A percentile compares a stretch with the other conserved stretches of the same genome.
Evolutionary conservation across 2,113 vertebrate species (phyloP).

Genomic region (Oncorhynchus masou): DNA sequence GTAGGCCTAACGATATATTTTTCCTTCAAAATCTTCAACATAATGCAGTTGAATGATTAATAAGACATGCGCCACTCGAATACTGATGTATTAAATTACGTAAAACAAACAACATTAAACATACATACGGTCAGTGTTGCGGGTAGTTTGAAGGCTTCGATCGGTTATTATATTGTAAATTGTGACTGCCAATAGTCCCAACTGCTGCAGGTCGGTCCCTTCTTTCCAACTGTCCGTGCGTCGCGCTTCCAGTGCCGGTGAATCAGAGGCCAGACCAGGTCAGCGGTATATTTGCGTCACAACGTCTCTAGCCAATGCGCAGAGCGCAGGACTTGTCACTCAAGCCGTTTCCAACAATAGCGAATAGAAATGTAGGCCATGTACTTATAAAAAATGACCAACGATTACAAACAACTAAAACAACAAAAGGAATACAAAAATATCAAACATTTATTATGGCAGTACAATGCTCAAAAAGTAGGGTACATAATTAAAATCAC

Average conservation of each 20-base stretch:
- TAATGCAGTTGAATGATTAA: background rate
- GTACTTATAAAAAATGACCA: background rate
- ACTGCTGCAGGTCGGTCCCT: background rate
- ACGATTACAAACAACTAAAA: background rate
- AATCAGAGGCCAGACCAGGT: background rate
- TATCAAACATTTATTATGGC: conserved; percentile 5
- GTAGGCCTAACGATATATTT: background rate
- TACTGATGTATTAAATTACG: background rate
- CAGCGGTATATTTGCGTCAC: background rate
- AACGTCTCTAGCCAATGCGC: background rate
- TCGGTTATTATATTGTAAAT: no score
- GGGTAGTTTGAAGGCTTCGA: no score
- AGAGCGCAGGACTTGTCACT: background rate
- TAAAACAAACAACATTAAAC: background rate
- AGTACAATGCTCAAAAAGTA: background rate
- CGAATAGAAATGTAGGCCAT: background rate
- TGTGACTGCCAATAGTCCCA: background rate
- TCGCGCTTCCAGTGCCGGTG: background rate
- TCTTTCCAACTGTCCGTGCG: background rate
- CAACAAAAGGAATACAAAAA: conserved; percentile 1
- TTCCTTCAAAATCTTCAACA: background rate
- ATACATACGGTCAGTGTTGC: background rate
- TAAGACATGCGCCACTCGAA: background rate
- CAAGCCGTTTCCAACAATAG: background rate
- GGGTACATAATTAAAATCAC: background rate